These are phyloP conservation scores for Tragopan temminckii DNA, from an alignment of 2,797 vertebrate genomes.

Conservation along the genomic window DNA sequence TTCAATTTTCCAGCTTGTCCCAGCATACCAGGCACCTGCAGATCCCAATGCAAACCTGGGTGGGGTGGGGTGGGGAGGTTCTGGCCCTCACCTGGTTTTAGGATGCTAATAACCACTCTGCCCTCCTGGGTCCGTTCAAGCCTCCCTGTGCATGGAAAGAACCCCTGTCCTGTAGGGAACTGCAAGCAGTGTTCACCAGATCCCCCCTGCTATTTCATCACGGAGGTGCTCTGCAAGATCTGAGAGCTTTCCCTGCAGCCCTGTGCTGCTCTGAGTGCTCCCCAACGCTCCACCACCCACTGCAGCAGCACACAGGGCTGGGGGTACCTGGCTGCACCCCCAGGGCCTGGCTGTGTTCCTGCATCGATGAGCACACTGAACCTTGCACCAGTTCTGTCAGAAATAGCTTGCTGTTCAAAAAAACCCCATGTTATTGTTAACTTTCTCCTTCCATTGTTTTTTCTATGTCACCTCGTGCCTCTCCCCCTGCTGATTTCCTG, in stretches of 20 bases:
- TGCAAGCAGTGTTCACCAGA: neutral
- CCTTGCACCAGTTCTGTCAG: neutral
- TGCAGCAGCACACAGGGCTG: neutral
- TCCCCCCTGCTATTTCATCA: neutral
- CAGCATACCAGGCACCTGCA: constrained; percentile 67
- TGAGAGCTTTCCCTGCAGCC: neutral
- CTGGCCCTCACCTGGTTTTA: neutral
- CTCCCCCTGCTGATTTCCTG: constrained; percentile 27
- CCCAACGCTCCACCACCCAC: neutral
- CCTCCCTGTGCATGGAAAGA: neutral
- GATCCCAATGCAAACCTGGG: constrained; percentile 27
- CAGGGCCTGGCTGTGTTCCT: too few species aligned
- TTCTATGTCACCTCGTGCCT: neutral
- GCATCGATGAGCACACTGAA: neutral
- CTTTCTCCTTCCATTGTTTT: constrained; percentile 52
- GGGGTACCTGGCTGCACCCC: neutral
- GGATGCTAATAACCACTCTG: too few species aligned
- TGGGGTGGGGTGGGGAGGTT: neutral
- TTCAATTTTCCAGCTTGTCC: constrained; percentile 68
- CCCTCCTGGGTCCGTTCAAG: too few species aligned
- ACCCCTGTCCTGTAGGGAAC: too few species aligned
- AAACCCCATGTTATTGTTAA: neutral
- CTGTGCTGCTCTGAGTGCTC: neutral
- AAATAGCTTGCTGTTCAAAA: neutral
- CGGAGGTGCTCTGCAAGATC: too few species aligned